These are phyloP conservation scores for Brenthis ino DNA, from an alignment of 2,888 invertebrate genomes.

Conservation along the genomic window DNA sequence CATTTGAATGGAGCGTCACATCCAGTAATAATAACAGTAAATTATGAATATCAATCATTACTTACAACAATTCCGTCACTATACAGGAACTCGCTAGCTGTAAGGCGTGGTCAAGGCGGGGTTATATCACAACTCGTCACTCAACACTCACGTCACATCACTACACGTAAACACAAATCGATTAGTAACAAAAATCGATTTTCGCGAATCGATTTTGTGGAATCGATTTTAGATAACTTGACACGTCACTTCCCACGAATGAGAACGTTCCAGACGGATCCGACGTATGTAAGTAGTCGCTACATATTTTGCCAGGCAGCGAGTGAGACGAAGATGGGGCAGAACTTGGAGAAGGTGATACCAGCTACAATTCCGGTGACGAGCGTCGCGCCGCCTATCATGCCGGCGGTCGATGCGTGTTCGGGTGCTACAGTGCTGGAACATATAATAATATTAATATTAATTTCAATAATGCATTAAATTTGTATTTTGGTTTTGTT, in stretches of 20 bases:
- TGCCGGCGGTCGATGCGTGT: slow-evolving; percentile 93
- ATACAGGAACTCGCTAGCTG: slow-evolving; percentile 17
- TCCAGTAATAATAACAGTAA: not conserved
- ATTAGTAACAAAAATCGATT: not conserved
- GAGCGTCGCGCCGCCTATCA: slow-evolving; percentile 97
- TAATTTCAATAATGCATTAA: no score
- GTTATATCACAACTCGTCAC: slow-evolving; percentile 27
- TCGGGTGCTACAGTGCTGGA: slow-evolving; percentile 90
- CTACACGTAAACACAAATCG: not conserved
- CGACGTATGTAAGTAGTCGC: slow-evolving; percentile 54
- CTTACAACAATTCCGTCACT: slow-evolving; percentile 9
- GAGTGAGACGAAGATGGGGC: slow-evolving; percentile 83
- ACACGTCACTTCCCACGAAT: slow-evolving; percentile 43
- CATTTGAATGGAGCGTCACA: not conserved
- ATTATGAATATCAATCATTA: slow-evolving; percentile 1
- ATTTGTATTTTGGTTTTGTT: no score
- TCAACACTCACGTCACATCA: slow-evolving; percentile 22
- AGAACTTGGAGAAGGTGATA: slow-evolving; percentile 87
- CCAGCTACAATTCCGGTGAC: slow-evolving; percentile 94
- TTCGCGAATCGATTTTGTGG: not conserved
- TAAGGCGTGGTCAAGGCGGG: slow-evolving; percentile 34
- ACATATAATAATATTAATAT: slow-evolving; percentile 39
- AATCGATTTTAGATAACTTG: not conserved
- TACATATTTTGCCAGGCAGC: slow-evolving; percentile 55
- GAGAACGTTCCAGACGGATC: slow-evolving; percentile 55